Evolutionary conservation across 2,113 vertebrate species (phyloP), one percentile per base, ranked within the genome.

Genomic region (Cyprinodon tularosa): DNA sequence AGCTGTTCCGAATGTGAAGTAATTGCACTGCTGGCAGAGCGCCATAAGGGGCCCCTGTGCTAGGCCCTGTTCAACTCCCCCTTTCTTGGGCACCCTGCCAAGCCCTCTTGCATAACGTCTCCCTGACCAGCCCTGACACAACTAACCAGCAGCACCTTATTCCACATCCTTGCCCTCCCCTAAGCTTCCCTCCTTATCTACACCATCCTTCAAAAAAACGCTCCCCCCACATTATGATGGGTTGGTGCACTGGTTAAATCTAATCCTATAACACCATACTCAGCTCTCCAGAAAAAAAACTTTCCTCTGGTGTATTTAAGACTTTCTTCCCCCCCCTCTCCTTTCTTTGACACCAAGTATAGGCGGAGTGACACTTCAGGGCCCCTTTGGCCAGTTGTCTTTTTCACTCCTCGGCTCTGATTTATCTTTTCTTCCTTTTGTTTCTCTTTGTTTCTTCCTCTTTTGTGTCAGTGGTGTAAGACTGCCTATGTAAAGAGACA

Each of bases 241-340:
- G 17, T 15, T 20, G 50, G 90, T 88, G 77, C 76, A 90, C 91
- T 94, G 93, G 93, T 95, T 93, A 90, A 93, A 92, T 94, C 88
- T 94, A 95, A 95, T 94, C 94, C 93, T 86, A 93, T 93, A 94
- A 94, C 94, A 94, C 94, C 92, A 94, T 88, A 89, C 93, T 95
- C 94, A 95, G 93, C 95, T 95, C 94, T 94, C 94, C 88, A 84
- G 89, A 94, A 93, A 94, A 90, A 95, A 92, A 91, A 89, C 92
- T 91, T 93, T 93, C 86, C 89, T 88, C 91, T 91, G 90, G 88
- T 93, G 87, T 91, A 93, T 90, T 91, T 82, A 86, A 88, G 76
- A 91, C 87, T 90, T 85, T 90, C 90, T 87, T 89, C 92, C 86
- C 90, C 78, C 76, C 75, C 81, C 69, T 44, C 45, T 50, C 71